phyloP scores from a whole-genome alignment of 1,140 invertebrate species.

The Bombus waltoni region DNA sequence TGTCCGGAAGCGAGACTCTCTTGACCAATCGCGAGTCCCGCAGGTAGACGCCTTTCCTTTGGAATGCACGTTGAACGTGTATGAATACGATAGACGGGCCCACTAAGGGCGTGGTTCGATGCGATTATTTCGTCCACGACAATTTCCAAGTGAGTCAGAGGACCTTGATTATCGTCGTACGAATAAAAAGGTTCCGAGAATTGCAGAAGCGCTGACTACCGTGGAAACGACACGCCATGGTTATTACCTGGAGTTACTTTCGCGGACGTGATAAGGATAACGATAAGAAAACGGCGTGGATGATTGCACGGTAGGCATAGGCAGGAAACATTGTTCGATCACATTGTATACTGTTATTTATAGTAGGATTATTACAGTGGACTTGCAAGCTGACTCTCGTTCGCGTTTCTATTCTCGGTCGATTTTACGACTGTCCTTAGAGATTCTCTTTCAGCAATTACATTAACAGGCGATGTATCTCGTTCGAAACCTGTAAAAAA shows the following conservation, averaged over 20 bases:
- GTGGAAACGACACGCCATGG: not conserved
- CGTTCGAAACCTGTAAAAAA: not conserved
- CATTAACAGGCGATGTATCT: not conserved
- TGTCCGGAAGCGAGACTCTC: conserved; percentile 59
- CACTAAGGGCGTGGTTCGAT: conserved; percentile 67
- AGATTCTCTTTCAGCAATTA: not conserved
- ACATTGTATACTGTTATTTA: not conserved
- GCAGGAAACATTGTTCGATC: not conserved
- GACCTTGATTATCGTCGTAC: conserved; percentile 2
- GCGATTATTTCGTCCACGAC: conserved; percentile 61
- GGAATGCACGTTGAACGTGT: not conserved
- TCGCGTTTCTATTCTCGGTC: not conserved
- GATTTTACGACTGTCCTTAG: not conserved
- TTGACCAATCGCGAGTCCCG: conserved; percentile 65
- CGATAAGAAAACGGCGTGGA: not conserved
- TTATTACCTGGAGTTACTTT: not conserved
- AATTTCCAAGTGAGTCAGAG: not conserved
- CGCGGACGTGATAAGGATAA: conserved; percentile 4
- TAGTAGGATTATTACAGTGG: not conserved
- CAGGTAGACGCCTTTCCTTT: conserved; percentile 63
- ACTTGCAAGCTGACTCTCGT: too few species aligned
- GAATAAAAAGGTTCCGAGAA: not conserved
- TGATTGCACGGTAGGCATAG: not conserved
- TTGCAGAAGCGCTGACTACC: not conserved
- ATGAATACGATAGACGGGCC: not conserved